Base-by-base conservation (phyloP, 2,113 vertebrate genomes). In the Megaptera novaeangliae region DNA sequence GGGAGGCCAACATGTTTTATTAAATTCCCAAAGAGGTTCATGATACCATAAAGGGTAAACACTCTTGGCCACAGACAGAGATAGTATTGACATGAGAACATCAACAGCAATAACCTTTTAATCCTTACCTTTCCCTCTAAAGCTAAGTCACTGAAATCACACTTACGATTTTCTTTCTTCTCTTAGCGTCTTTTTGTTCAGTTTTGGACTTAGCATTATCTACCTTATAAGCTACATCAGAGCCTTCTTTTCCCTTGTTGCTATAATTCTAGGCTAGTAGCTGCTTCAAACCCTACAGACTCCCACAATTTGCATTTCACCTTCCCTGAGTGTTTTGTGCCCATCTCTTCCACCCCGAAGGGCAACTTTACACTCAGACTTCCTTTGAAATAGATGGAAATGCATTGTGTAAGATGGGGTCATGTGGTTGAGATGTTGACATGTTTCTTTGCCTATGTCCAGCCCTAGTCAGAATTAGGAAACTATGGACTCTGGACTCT, bases 391-490 rank as follows among this genome's bases (percentile, higher is more conserved):
- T 18, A 49, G 29, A 39, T 15, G n/a, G 41, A 64, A 92, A 29
- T 23, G 20, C 36, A 15, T 4, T 1, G 21, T 36, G 13, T 27
- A 11, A 10, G 14, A 44, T 57, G 12, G 5, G 17, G 12, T 6
- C 10, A 0, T 23, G 13, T 8, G n/a, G 0, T 0, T 29, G 44
- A 72, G 13, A 20, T 44, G 31, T 1, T 57, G 5, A 12, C 8
- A 17, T 36, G 13, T 68, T 44, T 25, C 31, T 75, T 49, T 46
- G 6, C 63, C 31, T 10, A 7, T 3, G 6, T 1, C 46, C 59
- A 34, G 10, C 10, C 31, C 15, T 52, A 63, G 1, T 36, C 49
- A n/a, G 20, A 71, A 34, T 13, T 2, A 41, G 17, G 68, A 36
- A 46, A 15, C 31, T 41, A 17, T 4, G 9, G 8, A 85, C 34